phyloP scores from a whole-genome alignment of 2,113 vertebrate genomes.

The Electrona antarctica region DNA sequence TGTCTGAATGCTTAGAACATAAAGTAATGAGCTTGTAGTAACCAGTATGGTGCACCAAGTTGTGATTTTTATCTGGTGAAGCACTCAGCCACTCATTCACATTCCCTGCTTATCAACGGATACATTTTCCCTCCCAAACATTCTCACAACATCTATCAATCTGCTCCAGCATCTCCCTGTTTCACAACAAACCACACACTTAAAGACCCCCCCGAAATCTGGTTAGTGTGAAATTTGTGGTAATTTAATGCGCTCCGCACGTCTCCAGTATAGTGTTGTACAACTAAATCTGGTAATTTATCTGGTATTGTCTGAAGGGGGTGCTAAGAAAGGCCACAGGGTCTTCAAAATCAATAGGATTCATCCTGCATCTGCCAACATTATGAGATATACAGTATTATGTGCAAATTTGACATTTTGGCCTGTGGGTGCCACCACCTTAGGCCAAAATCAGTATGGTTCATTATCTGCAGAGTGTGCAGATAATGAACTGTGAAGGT shows the following conservation, averaged over 20 bases:
- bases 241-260: too few species aligned
- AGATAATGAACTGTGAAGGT: too few species aligned
- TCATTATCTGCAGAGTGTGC: too few species aligned
- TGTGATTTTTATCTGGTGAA: constrained; percentile 55
- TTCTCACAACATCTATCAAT: constrained; percentile 8
- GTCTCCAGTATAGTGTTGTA: too few species aligned
- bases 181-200: not conserved
- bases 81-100: constrained; percentile 27
- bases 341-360: too few species aligned
- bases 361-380: too few species aligned
- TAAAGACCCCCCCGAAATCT: not conserved
- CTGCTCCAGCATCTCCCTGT: not conserved
- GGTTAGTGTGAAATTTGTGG: too few species aligned
- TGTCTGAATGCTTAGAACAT: constrained; percentile 43
- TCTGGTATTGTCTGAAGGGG: too few species aligned
- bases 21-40: constrained; percentile 14
- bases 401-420: not conserved
- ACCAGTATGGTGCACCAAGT: constrained; percentile 23
- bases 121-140: constrained; percentile 16
- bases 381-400: too few species aligned
- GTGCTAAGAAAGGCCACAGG: too few species aligned
- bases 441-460: too few species aligned
- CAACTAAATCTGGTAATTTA: too few species aligned
- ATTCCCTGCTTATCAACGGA: constrained; percentile 58
- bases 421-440: not conserved